Evolutionary conservation across 2,113 vertebrate species (phyloP).

Genomic region (Mungos mungo): DNA sequence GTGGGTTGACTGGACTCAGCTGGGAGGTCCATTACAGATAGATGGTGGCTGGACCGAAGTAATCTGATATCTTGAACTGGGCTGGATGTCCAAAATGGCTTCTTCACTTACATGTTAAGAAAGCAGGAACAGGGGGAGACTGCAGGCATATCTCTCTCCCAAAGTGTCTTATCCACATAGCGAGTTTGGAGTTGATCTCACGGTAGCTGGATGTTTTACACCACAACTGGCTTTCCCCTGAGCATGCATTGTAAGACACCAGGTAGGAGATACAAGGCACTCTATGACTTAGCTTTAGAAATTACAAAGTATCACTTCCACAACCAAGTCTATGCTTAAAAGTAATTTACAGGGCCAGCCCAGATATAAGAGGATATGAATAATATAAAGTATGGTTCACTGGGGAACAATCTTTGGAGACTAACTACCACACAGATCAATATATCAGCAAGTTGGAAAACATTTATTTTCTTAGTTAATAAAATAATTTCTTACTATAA

Average conservation of each 20-base stretch:
- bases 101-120: not conserved
- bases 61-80: not conserved
- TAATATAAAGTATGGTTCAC: not conserved
- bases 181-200: not conserved
- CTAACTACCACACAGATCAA: not conserved
- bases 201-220: not conserved
- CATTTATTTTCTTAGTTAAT: conserved; percentile 9
- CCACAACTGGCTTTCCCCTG: not conserved
- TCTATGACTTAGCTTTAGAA: not conserved
- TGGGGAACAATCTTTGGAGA: not conserved
- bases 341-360: not conserved
- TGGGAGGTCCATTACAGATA: not conserved
- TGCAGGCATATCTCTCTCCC: not conserved
- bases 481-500: not conserved
- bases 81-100: not conserved
- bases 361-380: not conserved
- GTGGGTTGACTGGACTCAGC: not conserved
- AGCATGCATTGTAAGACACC: not conserved
- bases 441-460: not conserved
- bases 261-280: not conserved
- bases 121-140: not conserved
- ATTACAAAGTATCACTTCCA: not conserved
- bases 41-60: not conserved
- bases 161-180: not conserved
- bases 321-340: not conserved